Evolutionary conservation across 2,113 vertebrate genomes (phyloP).

Genomic region (Tachuris rubrigastra): DNA sequence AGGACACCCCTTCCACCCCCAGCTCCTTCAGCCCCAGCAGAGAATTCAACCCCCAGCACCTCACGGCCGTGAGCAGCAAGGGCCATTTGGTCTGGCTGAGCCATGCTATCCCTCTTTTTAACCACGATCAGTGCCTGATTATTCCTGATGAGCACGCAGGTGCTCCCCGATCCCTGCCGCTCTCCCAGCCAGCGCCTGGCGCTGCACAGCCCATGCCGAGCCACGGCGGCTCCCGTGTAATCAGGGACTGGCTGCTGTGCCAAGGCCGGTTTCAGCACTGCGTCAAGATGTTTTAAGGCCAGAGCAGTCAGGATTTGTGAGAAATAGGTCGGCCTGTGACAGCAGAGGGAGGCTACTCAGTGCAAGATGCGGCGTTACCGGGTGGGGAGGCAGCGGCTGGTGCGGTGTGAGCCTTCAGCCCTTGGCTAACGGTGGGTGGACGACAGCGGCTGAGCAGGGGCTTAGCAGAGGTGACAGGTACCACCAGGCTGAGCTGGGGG

Average conservation of each 20-base stretch:
- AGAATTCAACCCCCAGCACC: not conserved
- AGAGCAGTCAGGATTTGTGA: conserved; percentile 51
- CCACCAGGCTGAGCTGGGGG: not conserved
- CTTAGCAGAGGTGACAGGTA: not conserved
- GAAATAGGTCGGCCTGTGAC: conserved; percentile 50
- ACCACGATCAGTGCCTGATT: not conserved
- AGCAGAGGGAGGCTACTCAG: conserved; percentile 18
- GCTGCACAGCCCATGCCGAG: not conserved
- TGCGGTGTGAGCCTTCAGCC: not conserved
- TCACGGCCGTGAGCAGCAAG: fast-evolving
- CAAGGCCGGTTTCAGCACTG: not conserved
- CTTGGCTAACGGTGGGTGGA: not conserved
- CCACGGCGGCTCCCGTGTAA: not conserved
- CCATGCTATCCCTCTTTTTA: not conserved
- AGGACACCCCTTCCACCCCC: not conserved
- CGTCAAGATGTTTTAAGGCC: conserved; percentile 57
- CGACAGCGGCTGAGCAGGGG: not conserved
- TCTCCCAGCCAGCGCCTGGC: not conserved
- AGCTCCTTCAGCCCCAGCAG: not conserved
- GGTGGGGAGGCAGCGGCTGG: not conserved
- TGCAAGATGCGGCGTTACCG: fast-evolving
- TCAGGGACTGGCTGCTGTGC: not conserved
- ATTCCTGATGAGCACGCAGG: not conserved
- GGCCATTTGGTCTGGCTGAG: fast-evolving
- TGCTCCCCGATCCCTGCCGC: fast-evolving